Percentiles rank a stretch among this genome's conserved stretches.
Conservation (phyloP, 2,888 invertebrate species). For the Drosophila nr. perissopoda region DNA sequence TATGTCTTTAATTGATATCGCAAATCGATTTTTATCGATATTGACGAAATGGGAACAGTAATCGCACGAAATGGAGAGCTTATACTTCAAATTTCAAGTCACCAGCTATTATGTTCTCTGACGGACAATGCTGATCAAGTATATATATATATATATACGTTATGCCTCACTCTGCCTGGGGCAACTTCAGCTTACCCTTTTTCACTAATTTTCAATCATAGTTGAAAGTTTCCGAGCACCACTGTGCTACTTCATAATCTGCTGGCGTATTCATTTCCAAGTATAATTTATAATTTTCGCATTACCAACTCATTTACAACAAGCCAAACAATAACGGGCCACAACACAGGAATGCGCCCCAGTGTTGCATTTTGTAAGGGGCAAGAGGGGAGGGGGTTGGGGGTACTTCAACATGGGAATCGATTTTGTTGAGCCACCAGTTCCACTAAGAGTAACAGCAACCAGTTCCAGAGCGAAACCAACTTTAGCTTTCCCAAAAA, state of each 20-base stretch:
- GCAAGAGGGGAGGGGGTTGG: not conserved
- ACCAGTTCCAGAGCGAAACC: conserved; percentile 10
- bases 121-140: not conserved
- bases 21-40: not conserved
- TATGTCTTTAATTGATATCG: not conserved
- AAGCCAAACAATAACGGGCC: conserved; percentile 1
- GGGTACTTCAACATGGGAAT: conserved; percentile 47
- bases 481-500: conserved; percentile 25
- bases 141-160: not conserved
- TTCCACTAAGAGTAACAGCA: conserved; percentile 6
- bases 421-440: conserved; percentile 62
- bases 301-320: conserved; percentile 13
- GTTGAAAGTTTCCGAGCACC: not conserved
- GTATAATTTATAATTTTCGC: conserved; percentile 8
- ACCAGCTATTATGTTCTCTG: not conserved
- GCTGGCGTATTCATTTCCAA: conserved; percentile 8
- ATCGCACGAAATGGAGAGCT: not conserved
- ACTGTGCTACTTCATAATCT: conserved; percentile 1
- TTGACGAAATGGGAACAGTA: not conserved
- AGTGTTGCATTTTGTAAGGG: not conserved
- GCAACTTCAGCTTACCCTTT: not conserved
- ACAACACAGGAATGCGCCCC: not conserved
- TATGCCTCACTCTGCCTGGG: not conserved
- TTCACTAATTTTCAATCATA: not conserved
- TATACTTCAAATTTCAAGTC: not conserved